Evolutionary conservation across 23 tunicate species (phyloP).

Genomic region (Halocynthia roretzi): DNA sequence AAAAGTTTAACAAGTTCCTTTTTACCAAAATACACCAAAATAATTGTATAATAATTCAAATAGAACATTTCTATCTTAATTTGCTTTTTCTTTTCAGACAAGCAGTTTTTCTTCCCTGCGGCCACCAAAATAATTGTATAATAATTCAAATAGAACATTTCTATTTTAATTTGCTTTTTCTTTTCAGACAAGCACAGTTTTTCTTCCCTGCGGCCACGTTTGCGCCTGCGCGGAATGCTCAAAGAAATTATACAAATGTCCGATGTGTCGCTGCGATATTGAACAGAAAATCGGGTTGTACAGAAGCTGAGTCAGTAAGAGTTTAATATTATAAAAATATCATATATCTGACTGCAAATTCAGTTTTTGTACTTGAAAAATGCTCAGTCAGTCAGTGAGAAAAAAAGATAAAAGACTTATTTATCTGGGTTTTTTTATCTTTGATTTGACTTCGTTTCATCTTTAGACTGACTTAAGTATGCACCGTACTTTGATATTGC

Average conservation of each 20-base stretch:
- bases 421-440: too few species aligned
- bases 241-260: slow-evolving; percentile 38
- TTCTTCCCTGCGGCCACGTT: slow-evolving; percentile 95
- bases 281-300: slow-evolving; percentile 65
- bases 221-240: slow-evolving; percentile 71
- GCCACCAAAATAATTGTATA: background rate
- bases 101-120: slow-evolving; percentile 34
- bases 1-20: background rate
- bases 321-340: too few species aligned
- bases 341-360: too few species aligned
- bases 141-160: background rate
- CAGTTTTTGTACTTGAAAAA: too few species aligned
- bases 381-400: too few species aligned
- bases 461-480: too few species aligned
- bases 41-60: background rate
- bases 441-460: too few species aligned
- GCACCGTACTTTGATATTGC: too few species aligned
- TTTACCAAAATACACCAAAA: too few species aligned
- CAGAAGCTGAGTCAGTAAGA: slow-evolving; percentile 33
- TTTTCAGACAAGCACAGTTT: slow-evolving; percentile 67
- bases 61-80: background rate
- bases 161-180: background rate
- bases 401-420: too few species aligned
- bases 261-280: slow-evolving; percentile 78
- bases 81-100: slow-evolving; percentile 39